Percentiles rank a stretch among this genome's conserved stretches.
These are phyloP conservation scores for Hyposoter dolosus DNA, from an alignment of 2,888 invertebrate genomes.

Conservation along the genomic window DNA sequence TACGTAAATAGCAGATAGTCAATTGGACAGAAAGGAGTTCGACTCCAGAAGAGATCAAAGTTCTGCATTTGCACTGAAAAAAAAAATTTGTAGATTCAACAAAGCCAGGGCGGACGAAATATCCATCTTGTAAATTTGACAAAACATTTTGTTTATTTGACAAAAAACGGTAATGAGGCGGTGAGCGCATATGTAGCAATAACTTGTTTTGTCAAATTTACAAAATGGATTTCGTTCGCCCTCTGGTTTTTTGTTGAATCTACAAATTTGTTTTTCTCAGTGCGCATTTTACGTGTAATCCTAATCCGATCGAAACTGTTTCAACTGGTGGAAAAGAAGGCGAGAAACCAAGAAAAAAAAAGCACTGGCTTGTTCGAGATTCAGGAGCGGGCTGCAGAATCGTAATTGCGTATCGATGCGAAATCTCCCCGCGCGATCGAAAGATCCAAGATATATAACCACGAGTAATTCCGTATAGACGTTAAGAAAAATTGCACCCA, in stretches of 20 bases:
- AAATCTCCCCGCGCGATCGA: background rate
- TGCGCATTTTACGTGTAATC: background rate
- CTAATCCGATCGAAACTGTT: background rate
- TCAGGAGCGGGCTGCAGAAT: background rate
- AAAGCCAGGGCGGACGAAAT: no score
- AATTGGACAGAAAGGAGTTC: background rate
- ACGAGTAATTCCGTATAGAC: background rate
- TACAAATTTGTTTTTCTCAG: no score
- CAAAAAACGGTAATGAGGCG: no score
- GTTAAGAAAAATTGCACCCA: background rate
- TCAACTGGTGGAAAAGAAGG: background rate
- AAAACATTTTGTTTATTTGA: no score
- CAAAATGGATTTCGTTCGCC: no score
- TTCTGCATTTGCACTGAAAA: background rate
- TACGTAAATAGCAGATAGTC: background rate
- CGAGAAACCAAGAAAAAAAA: background rate
- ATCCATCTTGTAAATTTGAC: no score
- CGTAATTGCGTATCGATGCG: conserved; percentile 12
- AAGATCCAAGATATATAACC: background rate
- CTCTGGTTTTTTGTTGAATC: no score
- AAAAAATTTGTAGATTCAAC: no score
- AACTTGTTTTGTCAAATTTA: no score
- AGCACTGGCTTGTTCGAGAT: background rate
- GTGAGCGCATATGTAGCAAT: no score
- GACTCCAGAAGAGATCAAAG: background rate